Base-by-base conservation (phyloP, 2,113 vertebrate genomes). In the Perccottus glenii region DNA sequence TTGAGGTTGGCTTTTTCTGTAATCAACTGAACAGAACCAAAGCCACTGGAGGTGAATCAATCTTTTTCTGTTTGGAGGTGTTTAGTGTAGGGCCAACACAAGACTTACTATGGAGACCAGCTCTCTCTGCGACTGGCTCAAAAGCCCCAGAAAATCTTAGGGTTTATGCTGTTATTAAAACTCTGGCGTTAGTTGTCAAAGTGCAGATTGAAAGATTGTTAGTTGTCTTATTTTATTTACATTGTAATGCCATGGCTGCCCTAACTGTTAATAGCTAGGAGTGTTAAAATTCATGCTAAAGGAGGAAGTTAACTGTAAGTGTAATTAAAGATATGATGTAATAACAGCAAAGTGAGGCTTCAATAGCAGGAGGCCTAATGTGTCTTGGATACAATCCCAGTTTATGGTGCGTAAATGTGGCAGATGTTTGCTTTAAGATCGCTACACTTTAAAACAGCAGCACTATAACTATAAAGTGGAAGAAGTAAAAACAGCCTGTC, bases 341-440 rank as follows among this genome's bases (percentile, higher is more conserved):
- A 77, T 79, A 81, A 75, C 70, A 80, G 83, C 89, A 88, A 82
- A 87, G 85, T 91, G 85, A 88, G 80, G 76, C 80, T 80, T 60
- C 68, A 57, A 80, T 84, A 88, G 88, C 88, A 85, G 87, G 70
- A 72, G 81, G 53, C 83, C 88, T 90, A 88, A 88, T 89, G 86
- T 80, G 85, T 70, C 75, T 82, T 82, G 86, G 86, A 86, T 84
- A 66, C 62, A 64, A 62, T 85, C 85, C 85, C 76, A 63, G 86
- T 68, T 81, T 75, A 70, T 85, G 77, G 75, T 78, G 84, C 82
- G 75, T 84, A 73, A 84, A 88, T 80, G 69, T 63, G 66, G 81
- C 90, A 90, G 89, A 88, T 90, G 90, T 88, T 87, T 81, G 68
- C 78, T 84, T 71, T 84, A 85, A 80, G 72, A 87, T 67, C 84